Percentiles rank a stretch among this genome's conserved stretches.
These are phyloP conservation scores for Iguana delicatissima DNA, from an alignment of 2,797 vertebrate genomes.

Conservation along the genomic window DNA sequence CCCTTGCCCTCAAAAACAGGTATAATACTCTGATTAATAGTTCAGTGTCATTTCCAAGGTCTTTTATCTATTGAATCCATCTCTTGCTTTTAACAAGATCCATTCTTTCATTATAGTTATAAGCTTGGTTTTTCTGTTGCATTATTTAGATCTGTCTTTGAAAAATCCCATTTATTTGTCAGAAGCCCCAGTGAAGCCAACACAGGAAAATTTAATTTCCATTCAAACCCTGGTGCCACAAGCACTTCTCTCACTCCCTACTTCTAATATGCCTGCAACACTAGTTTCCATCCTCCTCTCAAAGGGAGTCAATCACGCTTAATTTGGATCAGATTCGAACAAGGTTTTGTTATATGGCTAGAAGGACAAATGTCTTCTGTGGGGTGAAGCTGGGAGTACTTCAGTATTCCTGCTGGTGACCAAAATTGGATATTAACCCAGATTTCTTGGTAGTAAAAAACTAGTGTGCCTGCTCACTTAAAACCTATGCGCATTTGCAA, in stretches of 20 bases:
- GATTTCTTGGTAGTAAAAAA: conserved; percentile 32
- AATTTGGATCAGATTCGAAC: neutral
- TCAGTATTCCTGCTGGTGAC: conserved; percentile 44
- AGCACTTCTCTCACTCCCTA: neutral
- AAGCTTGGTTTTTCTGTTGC: neutral
- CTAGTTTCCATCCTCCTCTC: neutral
- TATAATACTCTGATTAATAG: neutral
- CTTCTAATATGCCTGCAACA: fast-evolving
- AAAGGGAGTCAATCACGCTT: neutral
- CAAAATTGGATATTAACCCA: conserved; percentile 24
- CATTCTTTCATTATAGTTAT: neutral
- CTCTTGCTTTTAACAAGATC: neutral
- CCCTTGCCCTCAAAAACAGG: neutral
- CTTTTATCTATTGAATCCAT: neutral
- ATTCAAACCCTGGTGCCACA: neutral
- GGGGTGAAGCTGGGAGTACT: conserved; percentile 37
- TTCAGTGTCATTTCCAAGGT: too few species aligned
- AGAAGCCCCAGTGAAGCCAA: neutral
- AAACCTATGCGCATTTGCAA: conserved; percentile 30
- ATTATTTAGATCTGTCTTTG: neutral
- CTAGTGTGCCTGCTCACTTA: neutral
- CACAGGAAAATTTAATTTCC: neutral
- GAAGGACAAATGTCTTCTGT: conserved; percentile 31
- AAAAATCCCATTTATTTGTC: neutral
- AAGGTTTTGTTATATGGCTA: neutral